Evolutionary conservation across 2,888 invertebrate genomes (phyloP).

Genomic region (Dicyrtomina minuta): DNA sequence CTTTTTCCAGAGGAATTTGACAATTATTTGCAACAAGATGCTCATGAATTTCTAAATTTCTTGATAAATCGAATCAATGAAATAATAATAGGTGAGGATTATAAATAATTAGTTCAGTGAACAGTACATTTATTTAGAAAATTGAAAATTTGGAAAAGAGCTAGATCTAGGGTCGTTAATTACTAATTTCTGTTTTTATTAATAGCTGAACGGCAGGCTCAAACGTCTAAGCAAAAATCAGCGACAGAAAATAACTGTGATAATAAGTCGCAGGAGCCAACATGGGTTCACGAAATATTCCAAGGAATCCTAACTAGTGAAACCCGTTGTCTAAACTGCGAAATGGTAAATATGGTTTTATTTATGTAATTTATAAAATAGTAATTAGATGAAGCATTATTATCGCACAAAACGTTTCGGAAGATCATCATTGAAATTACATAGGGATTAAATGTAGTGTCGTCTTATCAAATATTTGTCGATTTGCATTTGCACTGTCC

Average conservation of each 20-base stretch:
- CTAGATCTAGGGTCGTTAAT: too few species aligned
- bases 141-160: too few species aligned
- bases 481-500: not conserved
- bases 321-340: conserved; percentile 98
- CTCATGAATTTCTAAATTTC: conserved; percentile 99
- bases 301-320: conserved; percentile 99
- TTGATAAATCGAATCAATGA: conserved; percentile 98
- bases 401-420: too few species aligned
- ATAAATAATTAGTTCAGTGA: too few species aligned
- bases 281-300: conserved; percentile 99
- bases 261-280: conserved; percentile 70
- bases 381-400: not conserved
- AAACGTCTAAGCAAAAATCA: conserved; percentile 39
- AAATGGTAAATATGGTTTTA: conserved; percentile 71
- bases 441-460: too few species aligned
- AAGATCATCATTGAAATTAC: too few species aligned
- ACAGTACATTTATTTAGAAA: too few species aligned
- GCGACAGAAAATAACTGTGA: conserved; percentile 32
- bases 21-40: conserved; percentile 99
- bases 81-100: conserved; percentile 81
- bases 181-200: conserved; percentile 40
- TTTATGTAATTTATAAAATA: not conserved
- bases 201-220: conserved; percentile 69
- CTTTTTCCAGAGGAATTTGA: conserved; percentile 88
- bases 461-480: too few species aligned